These are phyloP conservation scores for Oceanodroma leucorhoa DNA, from an alignment of 2,797 vertebrate genomes.

Conservation along the genomic window DNA sequence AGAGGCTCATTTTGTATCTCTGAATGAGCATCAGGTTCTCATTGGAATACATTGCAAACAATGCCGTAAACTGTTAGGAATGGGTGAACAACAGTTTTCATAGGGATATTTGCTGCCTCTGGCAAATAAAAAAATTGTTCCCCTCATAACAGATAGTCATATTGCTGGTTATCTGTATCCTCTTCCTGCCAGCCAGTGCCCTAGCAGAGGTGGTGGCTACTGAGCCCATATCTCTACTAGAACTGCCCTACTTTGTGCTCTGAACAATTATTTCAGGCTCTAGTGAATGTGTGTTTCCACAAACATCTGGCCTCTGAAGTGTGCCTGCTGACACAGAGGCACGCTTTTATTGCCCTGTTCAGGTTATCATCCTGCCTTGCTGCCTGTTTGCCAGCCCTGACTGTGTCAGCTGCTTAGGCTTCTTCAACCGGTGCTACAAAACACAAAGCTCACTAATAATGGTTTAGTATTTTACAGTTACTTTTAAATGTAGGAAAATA, in stretches of 20 bases:
- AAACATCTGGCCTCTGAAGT: background rate
- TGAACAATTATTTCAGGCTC: conserved; percentile 1
- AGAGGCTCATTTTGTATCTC: background rate
- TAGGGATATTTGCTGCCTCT: background rate
- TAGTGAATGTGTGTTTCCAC: background rate
- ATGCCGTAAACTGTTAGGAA: background rate
- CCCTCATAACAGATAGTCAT: background rate
- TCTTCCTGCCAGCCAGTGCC: background rate
- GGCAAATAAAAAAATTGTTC: background rate
- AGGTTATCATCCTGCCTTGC: background rate
- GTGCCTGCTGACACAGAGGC: background rate
- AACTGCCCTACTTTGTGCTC: background rate
- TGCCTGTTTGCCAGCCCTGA: background rate
- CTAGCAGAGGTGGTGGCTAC: background rate
- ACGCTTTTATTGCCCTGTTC: background rate
- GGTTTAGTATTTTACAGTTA: background rate
- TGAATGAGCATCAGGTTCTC: background rate
- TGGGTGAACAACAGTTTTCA: background rate
- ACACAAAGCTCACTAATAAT: background rate
- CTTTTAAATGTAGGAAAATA: background rate
- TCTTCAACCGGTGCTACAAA: background rate
- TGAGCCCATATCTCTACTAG: background rate
- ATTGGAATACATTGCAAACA: background rate
- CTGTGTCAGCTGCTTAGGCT: background rate
- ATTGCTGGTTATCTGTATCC: background rate